Evolutionary conservation across 2,113 vertebrate genomes (phyloP), one percentile per base, ranked within the genome.

Genomic region (Platanista minor): DNA sequence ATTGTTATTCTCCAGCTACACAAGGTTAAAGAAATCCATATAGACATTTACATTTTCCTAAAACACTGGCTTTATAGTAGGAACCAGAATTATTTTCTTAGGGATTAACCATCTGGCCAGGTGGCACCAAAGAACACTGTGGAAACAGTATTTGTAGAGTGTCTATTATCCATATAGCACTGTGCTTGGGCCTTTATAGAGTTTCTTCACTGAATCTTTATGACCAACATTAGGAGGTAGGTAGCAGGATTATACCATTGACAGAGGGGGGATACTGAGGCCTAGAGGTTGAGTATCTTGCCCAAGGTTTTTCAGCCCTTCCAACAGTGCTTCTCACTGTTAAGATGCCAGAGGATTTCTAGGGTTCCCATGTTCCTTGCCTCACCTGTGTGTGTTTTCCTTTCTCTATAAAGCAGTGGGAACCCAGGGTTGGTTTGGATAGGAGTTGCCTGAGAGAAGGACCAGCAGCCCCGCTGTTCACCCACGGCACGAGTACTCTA

Each of bases 71-170:
- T 91, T 80, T 77, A 71, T 5, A 66, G 72, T 54, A 87, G 67
- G 94, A 52, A 87, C 12, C 49, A 92, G 67, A 93, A 80, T 84
- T 18, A 86, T 61, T 92, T 95, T 87, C 69, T 96, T 69, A 72
- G 6, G 23, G 31, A 96, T 94, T 94, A 75, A 49, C 49, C 29
- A 13, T n/a, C 43, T 52, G 23, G 29, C 36, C 67, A 82, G 14
- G 23, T 74, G 52, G 31, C 62, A 82, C 46, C 54, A 77, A n/a
- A 96, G 18, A 85, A 67, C 52, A 66, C 69, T 31, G 23, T 66
- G 81, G 81, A 72, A 80, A 78, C 6, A 27, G 1, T 36, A 49
- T 43, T 41, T 88, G 10, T 6, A 36, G 43, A 15, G 3, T 52
- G 59, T 15, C 13, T 93, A 14, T 72, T 36, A 46, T 17, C 57